Evolutionary conservation across 2,113 vertebrate species (phyloP).

Genomic region (Pterocles orientalis): DNA sequence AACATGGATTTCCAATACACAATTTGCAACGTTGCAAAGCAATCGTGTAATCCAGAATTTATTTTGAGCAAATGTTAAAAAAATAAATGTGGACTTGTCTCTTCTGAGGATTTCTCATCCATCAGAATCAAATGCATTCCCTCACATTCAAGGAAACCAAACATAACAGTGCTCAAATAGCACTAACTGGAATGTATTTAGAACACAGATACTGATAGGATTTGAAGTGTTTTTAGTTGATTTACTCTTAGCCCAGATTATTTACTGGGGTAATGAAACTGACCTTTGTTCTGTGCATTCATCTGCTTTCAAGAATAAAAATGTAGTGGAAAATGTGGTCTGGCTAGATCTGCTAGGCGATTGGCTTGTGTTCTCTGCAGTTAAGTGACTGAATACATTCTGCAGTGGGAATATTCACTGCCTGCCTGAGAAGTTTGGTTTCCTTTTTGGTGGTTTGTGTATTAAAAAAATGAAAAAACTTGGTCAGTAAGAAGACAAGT

Average conservation of each 20-base stretch:
- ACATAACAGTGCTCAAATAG: background rate
- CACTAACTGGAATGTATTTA: background rate
- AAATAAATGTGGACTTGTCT: background rate
- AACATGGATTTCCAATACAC: background rate
- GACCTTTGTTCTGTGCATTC: background rate
- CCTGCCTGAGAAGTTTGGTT: background rate
- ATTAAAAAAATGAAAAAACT: background rate
- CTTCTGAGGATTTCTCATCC: background rate
- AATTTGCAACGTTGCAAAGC: background rate
- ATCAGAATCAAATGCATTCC: background rate
- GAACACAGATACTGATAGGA: background rate
- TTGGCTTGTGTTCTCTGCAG: background rate
- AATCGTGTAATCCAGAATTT: background rate
- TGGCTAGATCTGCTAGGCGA: background rate
- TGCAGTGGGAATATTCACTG: background rate
- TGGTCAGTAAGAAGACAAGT: background rate
- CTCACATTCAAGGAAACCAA: background rate
- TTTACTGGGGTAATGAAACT: background rate
- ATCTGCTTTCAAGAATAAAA: conserved; percentile 7
- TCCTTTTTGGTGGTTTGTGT: background rate
- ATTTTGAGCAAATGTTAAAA: background rate
- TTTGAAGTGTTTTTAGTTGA: background rate
- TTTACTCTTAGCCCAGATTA: background rate
- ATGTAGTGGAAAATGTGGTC: background rate
- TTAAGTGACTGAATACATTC: background rate